Percentiles rank a stretch among this genome's conserved stretches.
phyloP scores from a whole-genome alignment of 2,113 vertebrate species.

The Sceloporus undulatus region DNA sequence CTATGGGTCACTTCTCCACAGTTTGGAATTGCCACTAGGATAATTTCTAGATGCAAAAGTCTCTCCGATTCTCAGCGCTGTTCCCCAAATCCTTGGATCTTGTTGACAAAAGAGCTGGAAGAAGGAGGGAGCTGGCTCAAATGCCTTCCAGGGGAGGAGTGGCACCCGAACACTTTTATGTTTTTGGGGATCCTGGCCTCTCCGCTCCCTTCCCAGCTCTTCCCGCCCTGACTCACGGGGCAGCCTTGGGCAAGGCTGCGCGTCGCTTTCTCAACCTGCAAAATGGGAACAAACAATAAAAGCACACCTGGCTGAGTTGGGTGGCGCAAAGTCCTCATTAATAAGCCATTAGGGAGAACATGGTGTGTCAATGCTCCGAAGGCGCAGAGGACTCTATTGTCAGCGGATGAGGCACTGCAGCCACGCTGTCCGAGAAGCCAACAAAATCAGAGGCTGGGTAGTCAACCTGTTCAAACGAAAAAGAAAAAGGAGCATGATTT shows the following conservation, averaged over 20 bases:
- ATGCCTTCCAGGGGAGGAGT: conserved; percentile 20
- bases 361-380: conserved; percentile 33
- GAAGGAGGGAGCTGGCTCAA: not conserved
- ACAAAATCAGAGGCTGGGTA: not conserved
- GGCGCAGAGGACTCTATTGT: conserved; percentile 7
- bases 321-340: conserved; percentile 60
- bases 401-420: not conserved
- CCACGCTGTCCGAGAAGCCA: not conserved
- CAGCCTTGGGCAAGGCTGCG: conserved; percentile 70
- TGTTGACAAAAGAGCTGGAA: not conserved
- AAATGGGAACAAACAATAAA: conserved; percentile 58
- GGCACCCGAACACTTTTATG: conserved; percentile 40
- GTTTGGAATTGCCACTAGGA: too few species aligned
- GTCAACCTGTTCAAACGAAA: not conserved
- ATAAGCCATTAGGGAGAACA: conserved; percentile 66
- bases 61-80: not conserved
- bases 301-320: conserved; percentile 45
- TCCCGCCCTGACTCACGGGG: conserved; percentile 62
- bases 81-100: not conserved
- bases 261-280: conserved; percentile 67
- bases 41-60: not conserved
- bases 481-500: not conserved
- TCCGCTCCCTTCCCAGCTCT: conserved; percentile 52
- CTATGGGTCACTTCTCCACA: not conserved
- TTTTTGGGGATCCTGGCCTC: conserved; percentile 15